phyloP scores from a whole-genome alignment of 2,888 invertebrate genomes.

The Acleris laterana region DNA sequence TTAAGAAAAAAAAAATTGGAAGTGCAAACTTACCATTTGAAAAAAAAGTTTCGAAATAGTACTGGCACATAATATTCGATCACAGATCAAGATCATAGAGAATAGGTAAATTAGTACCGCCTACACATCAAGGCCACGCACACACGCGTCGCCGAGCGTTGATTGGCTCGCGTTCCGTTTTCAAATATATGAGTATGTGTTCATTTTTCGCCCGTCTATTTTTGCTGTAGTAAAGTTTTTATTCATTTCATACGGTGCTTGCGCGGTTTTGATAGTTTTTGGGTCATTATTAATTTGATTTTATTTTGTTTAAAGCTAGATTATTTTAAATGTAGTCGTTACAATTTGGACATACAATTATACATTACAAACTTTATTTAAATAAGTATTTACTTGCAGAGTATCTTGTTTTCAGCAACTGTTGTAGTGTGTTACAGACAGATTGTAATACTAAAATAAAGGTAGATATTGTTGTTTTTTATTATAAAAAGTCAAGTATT shows the following conservation, averaged over 20 bases:
- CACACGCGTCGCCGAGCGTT: conserved; percentile 46
- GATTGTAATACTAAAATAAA: neutral
- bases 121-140: conserved; percentile 49
- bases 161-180: conserved; percentile 62
- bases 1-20: too few relatives aligned
- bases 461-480: too few relatives aligned
- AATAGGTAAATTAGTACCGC: conserved; percentile 36
- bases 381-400: neutral
- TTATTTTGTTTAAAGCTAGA: neutral
- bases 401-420: neutral
- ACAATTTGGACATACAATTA: too few relatives aligned
- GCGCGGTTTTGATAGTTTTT: conserved; percentile 65
- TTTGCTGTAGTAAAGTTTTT: conserved; percentile 78
- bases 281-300: conserved; percentile 39
- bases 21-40: too few relatives aligned
- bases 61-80: too few relatives aligned
- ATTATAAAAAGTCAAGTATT: too few relatives aligned
- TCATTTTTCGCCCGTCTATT: conserved; percentile 80
- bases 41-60: too few relatives aligned
- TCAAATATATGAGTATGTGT: conserved; percentile 65
- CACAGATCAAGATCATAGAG: conserved; percentile 14
- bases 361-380: neutral
- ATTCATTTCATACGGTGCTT: conserved; percentile 54
- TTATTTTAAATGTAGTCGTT: too few relatives aligned
- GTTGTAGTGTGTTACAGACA: neutral